Conservation (phyloP, 1,140 invertebrate species). For the Formica selysi region DNA sequence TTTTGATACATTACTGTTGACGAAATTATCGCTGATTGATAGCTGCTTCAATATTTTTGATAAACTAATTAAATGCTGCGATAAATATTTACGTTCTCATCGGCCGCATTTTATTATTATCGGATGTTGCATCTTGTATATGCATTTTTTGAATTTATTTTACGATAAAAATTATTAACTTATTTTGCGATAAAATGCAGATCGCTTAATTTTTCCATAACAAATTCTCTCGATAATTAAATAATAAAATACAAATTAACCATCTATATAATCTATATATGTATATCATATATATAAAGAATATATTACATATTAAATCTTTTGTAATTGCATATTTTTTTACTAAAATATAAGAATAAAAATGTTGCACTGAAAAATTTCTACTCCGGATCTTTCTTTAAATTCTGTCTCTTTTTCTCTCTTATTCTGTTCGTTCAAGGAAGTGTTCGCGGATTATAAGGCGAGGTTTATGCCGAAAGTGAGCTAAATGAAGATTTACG, state of each 20-base stretch:
- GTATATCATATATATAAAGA: background rate
- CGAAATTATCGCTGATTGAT: constrained; percentile 41
- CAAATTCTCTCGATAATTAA: constrained; percentile 25
- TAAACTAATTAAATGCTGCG: constrained; percentile 25
- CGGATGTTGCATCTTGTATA: background rate
- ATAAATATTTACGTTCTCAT: constrained; percentile 16
- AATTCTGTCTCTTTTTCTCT: background rate
- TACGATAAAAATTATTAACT: background rate
- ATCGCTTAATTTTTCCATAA: background rate
- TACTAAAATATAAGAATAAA: background rate
- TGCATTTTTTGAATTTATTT: background rate
- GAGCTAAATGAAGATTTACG: constrained; percentile 67
- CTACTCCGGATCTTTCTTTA: background rate
- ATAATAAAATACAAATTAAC: background rate
- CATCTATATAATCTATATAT: background rate
- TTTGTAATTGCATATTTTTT: background rate
- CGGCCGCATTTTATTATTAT: constrained; percentile 5
- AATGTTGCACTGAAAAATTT: background rate
- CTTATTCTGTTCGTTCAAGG: background rate
- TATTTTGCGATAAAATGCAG: background rate
- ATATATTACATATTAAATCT: background rate
- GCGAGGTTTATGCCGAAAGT: constrained; percentile 49
- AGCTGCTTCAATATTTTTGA: constrained; percentile 12
- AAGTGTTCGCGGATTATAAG: constrained; percentile 55
- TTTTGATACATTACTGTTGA: background rate